Conservation (phyloP, 2,113 vertebrate species). For the Synodontis membranacea region DNA sequence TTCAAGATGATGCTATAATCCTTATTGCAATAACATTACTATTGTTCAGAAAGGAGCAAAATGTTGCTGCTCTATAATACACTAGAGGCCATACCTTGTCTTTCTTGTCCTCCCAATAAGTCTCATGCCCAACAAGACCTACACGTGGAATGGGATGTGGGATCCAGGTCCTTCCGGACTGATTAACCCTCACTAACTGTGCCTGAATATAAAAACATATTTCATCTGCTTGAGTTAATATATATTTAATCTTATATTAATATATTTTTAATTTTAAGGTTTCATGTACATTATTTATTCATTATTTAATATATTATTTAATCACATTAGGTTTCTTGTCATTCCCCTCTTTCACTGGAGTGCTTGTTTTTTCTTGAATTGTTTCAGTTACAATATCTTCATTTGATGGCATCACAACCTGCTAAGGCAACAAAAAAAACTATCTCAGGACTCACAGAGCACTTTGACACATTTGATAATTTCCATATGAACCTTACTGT, state of each 20-base stretch:
- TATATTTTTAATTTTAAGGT: neutral
- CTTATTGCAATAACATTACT: neutral
- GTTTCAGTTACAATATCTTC: slow-evolving; percentile 43
- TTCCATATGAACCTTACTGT: slow-evolving; percentile 40
- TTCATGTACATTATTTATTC: neutral
- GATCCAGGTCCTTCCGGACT: slow-evolving; percentile 50
- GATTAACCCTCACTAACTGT: slow-evolving; percentile 43
- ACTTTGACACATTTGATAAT: neutral
- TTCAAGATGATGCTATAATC: neutral
- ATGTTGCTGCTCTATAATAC: neutral
- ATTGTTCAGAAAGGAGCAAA: neutral
- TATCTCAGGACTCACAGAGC: neutral
- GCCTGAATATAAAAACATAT: slow-evolving; percentile 17
- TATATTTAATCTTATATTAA: neutral
- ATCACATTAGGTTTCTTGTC: slow-evolving; percentile 63
- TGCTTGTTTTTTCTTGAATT: slow-evolving; percentile 41
- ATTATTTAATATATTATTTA: neutral
- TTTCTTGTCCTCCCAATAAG: slow-evolving; percentile 48
- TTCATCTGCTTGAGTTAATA: neutral
- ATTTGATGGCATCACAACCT: slow-evolving; percentile 52
- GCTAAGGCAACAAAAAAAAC: slow-evolving; percentile 33
- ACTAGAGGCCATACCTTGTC: slow-evolving; percentile 52
- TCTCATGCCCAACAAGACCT: slow-evolving; percentile 55
- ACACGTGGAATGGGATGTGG: slow-evolving; percentile 45
- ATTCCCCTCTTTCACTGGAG: slow-evolving; percentile 30